Base-by-base conservation (phyloP, 2,888 invertebrate species). In the Aleiodes alternator region DNA sequence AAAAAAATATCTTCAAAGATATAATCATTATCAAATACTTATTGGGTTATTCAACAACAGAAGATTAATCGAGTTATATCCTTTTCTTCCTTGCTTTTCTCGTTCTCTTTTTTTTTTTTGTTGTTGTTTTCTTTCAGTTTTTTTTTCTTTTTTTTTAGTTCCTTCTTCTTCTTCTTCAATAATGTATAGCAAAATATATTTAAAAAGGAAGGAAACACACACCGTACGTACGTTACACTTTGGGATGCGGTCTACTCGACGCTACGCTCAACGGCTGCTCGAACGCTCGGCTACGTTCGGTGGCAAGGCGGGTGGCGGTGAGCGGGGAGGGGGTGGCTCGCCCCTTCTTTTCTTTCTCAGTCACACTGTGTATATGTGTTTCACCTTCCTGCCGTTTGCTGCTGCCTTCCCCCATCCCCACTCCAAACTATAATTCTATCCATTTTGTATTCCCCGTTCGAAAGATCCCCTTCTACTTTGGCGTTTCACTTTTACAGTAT, bases 251-350 rank as follows among this genome's bases (percentile, higher is more conserved):
- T 88, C 87, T 87, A 88, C 87, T 86, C 88, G 88, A 88, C 88
- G 88, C 88, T 88, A 88, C 85, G 87, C 85, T 87, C 87, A 85
- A 87, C 82, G 81, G 81, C 81, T 81, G 81, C 81, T 81, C 81
- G 87, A 87, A 87, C 88, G 88, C 87, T 88, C 88, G 86, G 86
- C 82, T 84, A 83, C 84, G 86, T 85, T 85, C 82, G 84, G 80
- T 79, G 84, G 84, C 81, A 82, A 82, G 81, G 84, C 83, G 85
- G 81, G 83, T 81, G 83, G 82, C 55, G 76, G 76, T 66, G 80
- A 74, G 80, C 80, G 80, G 81, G 79, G 76, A 79, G 82, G 83
- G 83, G 81, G 80, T 76, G 78, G 78, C 78, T 80, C 80, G 76
- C 80, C 79, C 81, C 80, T 81, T 79, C 81, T 80, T 77, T 83